Evolutionary conservation across 2,888 invertebrate genomes (phyloP), one percentile per base, ranked within the genome.

Genomic region (Pristionchus arcanus): DNA sequence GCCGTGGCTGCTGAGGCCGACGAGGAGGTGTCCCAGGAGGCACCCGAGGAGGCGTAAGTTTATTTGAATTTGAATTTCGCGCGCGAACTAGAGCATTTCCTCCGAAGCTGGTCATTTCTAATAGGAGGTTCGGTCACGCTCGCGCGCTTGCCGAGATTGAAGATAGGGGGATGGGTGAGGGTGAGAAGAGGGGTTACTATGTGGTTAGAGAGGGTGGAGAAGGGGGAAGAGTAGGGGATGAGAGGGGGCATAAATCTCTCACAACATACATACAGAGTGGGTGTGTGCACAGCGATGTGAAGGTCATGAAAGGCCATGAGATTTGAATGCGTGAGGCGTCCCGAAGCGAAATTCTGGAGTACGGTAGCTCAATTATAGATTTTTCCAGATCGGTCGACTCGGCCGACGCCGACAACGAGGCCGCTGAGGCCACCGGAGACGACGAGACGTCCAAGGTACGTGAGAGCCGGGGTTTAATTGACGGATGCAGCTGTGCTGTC

Each of bases 11-110:
- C 81, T 37, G 42, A 42, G 42, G 59, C 59, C 31, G 84, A 85
- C 84, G 84, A 59, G 28, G 84, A 85, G 84, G 84, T 34, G 19
- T 55, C 84, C 19, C 84, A 85, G 84, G 84, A 85, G 84, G 84
- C 84, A 34, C 84, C 84, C 59, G 59, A 85, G 28, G 84, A 85
- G 59, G 34, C 25, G 84, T 85, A 28, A 85, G 84, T 59, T 9
- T 25, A 25, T 37, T 7, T 25, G 25, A 42, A 25, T 81, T 81
- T 81, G n/a, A 42, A 81, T 42, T 81, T 77, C 81, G 21, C 42
- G 81, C 81, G 15, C 5, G 42, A 81, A 81, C 28, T 21, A 25
- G 25, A 13, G n/a, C 4, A 25, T n/a, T 25, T 49, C 42, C 2
- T 25, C 4, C 37, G 49, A 42, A 49, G 15, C 31, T 25, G 81